Conservation (phyloP, 2,888 invertebrate genomes). For the Nycteola revayana region DNA sequence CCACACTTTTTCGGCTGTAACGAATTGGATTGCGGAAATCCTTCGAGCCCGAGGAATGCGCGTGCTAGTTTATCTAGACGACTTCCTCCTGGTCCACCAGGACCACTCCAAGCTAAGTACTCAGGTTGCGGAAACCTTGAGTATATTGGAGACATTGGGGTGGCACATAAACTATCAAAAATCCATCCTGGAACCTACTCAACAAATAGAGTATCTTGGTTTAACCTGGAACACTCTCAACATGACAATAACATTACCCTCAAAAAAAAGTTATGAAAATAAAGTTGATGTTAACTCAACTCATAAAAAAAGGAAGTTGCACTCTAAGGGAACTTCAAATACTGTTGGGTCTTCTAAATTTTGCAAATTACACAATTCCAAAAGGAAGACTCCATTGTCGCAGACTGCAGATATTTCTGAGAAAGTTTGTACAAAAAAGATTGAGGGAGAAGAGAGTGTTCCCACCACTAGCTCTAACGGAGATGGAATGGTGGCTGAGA, state of each 20-base stretch:
- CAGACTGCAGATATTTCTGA: constrained; percentile 5
- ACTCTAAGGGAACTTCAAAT: not conserved
- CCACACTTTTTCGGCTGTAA: too few relatives aligned
- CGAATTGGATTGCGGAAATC: too few relatives aligned
- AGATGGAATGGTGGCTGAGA: not conserved
- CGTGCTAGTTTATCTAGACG: constrained; percentile 7
- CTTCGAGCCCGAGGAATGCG: too few relatives aligned
- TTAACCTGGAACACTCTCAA: too few relatives aligned
- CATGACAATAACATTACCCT: not conserved
- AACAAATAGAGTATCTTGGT: constrained; percentile 1
- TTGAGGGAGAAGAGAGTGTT: not conserved
- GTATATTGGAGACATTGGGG: not conserved
- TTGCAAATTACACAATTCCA: not conserved
- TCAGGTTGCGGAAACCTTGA: not conserved
- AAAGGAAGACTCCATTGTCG: constrained; percentile 7
- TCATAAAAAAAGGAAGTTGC: not conserved
- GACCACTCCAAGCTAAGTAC: not conserved
- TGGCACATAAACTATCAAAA: too few relatives aligned
- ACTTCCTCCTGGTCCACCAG: constrained; percentile 4
- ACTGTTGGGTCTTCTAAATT: not conserved
- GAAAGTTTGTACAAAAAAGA: not conserved
- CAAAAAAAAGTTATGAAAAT: not conserved
- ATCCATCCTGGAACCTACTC: too few relatives aligned
- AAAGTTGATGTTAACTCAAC: not conserved
- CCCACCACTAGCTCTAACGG: not conserved